Evolutionary conservation across 2,113 vertebrate genomes (phyloP), one percentile per base, ranked within the genome.

Genomic region (Desmodus rotundus): DNA sequence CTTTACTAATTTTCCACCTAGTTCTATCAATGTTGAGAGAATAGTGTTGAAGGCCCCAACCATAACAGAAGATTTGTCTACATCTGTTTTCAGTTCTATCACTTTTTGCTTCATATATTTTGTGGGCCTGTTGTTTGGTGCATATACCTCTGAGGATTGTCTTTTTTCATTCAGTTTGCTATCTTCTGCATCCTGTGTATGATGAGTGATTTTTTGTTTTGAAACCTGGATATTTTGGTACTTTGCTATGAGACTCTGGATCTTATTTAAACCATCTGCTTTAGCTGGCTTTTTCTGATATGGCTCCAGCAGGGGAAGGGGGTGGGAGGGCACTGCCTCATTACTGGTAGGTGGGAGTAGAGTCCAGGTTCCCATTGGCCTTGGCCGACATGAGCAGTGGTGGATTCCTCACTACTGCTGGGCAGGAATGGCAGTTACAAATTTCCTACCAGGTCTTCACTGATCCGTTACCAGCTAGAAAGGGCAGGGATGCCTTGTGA

Each of bases 191-290:
- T 93, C 81, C 47, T 93, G 68, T 26, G 15, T 72, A 65, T 61
- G 22, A 74, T 63, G 81, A 77, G 41, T 87, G 33, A 54, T 45
- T 90, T 68, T 93, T 74, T 87, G n/a, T 8, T 56, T 20, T 28
- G 3, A 92, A 94, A 78, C 24, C 7, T 90, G 61, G 4, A 41
- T 73, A 43, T 65, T 58, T 85, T 1, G 1, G 3, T 68, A 67
- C 45, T 45, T 67, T 56, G 33, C 47, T 89, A 2, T 47, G 26
- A 52, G 38, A 31, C 11, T 47, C 28, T 90, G 58, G 28, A 45
- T 76, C 38, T 86, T 74, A 85, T 28, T 56, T 52, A 82, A 87
- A 22, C 26, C 24, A 56, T 88, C 17, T 78, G 19, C 38, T 56
- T 63, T 33, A 80, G 26, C 16, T 85, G 16, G 2, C 31, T 26